Conservation (phyloP, 1,140 invertebrate genomes). For the Sminthurides bifidus region DNA sequence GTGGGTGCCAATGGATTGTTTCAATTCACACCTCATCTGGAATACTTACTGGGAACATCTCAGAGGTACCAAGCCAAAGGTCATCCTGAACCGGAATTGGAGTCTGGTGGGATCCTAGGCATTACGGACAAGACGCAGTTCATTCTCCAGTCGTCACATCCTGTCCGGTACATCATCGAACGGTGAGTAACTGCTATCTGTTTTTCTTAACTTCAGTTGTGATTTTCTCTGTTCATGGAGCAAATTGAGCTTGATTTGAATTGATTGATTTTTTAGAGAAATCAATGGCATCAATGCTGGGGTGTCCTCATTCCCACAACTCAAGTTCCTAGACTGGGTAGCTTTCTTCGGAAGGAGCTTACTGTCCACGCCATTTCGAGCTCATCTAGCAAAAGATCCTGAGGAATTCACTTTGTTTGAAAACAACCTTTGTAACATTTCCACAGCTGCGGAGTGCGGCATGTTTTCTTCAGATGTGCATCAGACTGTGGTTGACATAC, state of each 20-base stretch:
- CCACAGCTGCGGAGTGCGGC: constrained; percentile 21
- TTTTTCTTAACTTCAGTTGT: background rate
- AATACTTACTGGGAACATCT: constrained; percentile 17
- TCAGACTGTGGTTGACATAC: constrained; percentile 24
- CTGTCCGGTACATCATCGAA: constrained; percentile 26
- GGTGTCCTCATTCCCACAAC: background rate
- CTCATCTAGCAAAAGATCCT: background rate
- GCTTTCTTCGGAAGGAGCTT: constrained; percentile 26
- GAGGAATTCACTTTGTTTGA: constrained; percentile 4
- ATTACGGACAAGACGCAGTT: constrained; percentile 28
- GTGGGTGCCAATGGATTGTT: constrained; percentile 13
- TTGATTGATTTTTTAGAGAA: constrained; percentile 17
- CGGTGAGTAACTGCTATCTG: constrained; percentile 11
- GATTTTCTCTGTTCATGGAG: background rate
- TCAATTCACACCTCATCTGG: constrained; percentile 13
- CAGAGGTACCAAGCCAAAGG: background rate
- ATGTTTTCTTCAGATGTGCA: constrained; percentile 30
- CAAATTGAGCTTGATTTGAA: background rate
- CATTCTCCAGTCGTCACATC: constrained; percentile 27
- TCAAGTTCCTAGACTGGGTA: constrained; percentile 24
- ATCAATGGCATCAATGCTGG: constrained; percentile 12
- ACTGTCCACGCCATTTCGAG: background rate
- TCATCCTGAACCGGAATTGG: background rate
- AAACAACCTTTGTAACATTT: constrained; percentile 10
- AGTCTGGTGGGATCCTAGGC: constrained; percentile 8